phyloP scores from a whole-genome alignment of 2,888 invertebrate genomes.

The Pollenia griseotomentosa region DNA sequence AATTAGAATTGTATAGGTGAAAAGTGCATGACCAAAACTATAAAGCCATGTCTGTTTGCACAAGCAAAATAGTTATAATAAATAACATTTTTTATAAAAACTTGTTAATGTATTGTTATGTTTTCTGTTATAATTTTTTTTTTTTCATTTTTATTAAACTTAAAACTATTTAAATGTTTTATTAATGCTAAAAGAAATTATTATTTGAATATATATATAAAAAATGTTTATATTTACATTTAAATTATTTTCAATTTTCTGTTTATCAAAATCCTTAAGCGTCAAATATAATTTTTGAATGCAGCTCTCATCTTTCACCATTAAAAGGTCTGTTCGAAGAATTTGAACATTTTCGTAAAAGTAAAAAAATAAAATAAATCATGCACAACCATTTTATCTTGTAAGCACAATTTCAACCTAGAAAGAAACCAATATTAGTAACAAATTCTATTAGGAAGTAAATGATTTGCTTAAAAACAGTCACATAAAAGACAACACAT shows the following conservation, averaged over 20 bases:
- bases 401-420: constrained; percentile 61
- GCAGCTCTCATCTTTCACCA: neutral
- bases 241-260: constrained; percentile 54
- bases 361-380: constrained; percentile 24
- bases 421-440: constrained; percentile 73
- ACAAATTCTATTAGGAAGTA: constrained; percentile 37
- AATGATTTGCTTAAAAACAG: constrained; percentile 1
- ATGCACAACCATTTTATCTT: constrained; percentile 28
- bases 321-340: constrained; percentile 17
- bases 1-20: too few relatives aligned
- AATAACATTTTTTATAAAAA: too few relatives aligned
- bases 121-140: neutral
- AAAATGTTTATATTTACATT: constrained; percentile 69
- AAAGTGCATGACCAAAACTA: too few relatives aligned
- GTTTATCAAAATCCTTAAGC: constrained; percentile 50
- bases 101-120: neutral
- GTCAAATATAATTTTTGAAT: neutral
- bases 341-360: constrained; percentile 3
- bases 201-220: neutral
- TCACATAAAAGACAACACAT: constrained; percentile 12
- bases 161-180: constrained; percentile 35
- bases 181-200: neutral
- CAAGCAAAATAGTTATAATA: too few relatives aligned
- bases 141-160: constrained; percentile 40
- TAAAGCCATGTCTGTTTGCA: too few relatives aligned